phyloP scores from a whole-genome alignment of 2,888 invertebrate species.

The Pterobdella sp. region DNA sequence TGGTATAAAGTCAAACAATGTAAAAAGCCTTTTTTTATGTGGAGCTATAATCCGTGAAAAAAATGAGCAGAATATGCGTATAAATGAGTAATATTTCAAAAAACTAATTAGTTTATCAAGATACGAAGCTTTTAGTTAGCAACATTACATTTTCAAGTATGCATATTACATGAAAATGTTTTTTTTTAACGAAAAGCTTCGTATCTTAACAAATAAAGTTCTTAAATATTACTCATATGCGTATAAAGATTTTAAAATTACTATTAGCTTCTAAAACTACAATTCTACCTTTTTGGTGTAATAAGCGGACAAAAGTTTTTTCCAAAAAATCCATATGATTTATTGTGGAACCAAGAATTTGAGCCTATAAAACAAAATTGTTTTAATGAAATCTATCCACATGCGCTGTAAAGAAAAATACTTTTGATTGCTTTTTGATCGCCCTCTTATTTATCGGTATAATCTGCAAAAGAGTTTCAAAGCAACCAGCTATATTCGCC shows the following conservation, averaged over 20 bases:
- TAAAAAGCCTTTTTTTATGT: no score
- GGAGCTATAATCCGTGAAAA: no score
- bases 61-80: background rate
- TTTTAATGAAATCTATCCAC: slow-evolving; percentile 12
- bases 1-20: background rate
- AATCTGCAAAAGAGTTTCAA: slow-evolving; percentile 46
- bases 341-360: slow-evolving; percentile 45
- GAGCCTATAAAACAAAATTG: slow-evolving; percentile 41
- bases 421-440: slow-evolving; percentile 47
- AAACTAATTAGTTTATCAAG: no score
- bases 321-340: slow-evolving; percentile 45
- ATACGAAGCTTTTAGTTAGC: no score
- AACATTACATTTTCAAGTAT: background rate
- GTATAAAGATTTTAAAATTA: no score
- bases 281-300: slow-evolving; percentile 39
- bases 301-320: slow-evolving; percentile 36
- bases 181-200: no score
- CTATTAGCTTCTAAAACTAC: no score
- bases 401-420: slow-evolving; percentile 28
- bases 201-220: no score
- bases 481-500: slow-evolving; percentile 48
- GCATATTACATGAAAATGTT: background rate
- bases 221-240: no score
- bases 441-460: slow-evolving; percentile 44
- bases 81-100: background rate